Base-by-base conservation (phyloP, 2,888 invertebrate species). In the Latrodectus hesperus region DNA sequence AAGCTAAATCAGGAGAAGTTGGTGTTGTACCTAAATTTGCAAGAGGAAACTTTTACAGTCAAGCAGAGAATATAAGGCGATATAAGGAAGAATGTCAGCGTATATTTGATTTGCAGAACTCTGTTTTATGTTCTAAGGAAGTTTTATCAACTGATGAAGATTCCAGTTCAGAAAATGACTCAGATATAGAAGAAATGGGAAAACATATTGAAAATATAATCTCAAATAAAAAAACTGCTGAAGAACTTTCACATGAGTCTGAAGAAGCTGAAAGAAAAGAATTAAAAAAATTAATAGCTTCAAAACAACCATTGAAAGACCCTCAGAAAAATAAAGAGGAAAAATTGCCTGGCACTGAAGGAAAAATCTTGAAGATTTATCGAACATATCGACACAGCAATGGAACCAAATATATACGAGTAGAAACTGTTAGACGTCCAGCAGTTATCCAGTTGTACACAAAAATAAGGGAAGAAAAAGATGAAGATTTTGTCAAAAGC, bases 41-140 rank as follows among this genome's bases (percentile, higher is more conserved):
- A 0, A 94, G 99, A 92, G 99, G 99, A 89, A 99, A 99, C 93
- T 94, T 99, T 87, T 98, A 98, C 92, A 99, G 98, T 0, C 98
- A 98, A 71, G 99, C 99, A 2, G 99, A 99, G 93, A 98, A 99
- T 93, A 98, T 98, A 92, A 98, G 98, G 92, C 95, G 96, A 89
- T 99, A 99, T 92, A 99, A 99, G 93, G 98, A 99, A 92, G 99
- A 99, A 92, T 99, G 99, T 91, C 99, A 99, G 92, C 94, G 98
- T 87, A 97, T 99, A 91, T 99, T 99, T 92, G 99, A 99, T 92
- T 93, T 99, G 0, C 99, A 99, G 93, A 99, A 99, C 93, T 92
- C 97, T 55, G 97, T 99, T 12, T 93, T 99, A 12, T 95, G 96
- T 14, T 98, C 98, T 72, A 95, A 95, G 9, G 99, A 99, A 93